Conservation (phyloP, 2,888 invertebrate species). For the Dascillus cervinus region DNA sequence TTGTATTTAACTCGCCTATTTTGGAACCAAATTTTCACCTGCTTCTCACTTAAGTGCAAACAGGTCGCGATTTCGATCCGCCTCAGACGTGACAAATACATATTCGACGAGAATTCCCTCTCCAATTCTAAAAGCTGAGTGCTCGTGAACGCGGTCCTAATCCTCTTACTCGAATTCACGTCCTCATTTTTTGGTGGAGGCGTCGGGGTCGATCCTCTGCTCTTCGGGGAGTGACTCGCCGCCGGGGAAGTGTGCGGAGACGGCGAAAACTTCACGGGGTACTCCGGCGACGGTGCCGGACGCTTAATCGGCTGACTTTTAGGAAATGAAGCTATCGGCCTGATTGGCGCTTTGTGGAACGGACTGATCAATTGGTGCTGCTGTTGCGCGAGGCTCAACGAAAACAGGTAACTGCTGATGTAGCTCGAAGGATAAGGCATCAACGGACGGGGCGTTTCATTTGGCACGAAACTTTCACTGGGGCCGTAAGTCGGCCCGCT, state of each 20-base stretch:
- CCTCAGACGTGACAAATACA: slow-evolving; percentile 82
- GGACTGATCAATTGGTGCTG: slow-evolving; percentile 47
- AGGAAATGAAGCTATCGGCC: slow-evolving; percentile 33
- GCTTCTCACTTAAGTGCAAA: slow-evolving; percentile 83
- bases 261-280: slow-evolving; percentile 3
- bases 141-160: slow-evolving; percentile 89
- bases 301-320: slow-evolving; percentile 26
- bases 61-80: slow-evolving; percentile 90
- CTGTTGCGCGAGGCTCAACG: slow-evolving; percentile 56
- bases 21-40: slow-evolving; percentile 94
- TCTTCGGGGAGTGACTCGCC: slow-evolving; percentile 22
- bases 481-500: slow-evolving; percentile 51
- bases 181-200: slow-evolving; percentile 45
- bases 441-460: slow-evolving; percentile 45
- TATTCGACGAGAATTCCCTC: slow-evolving; percentile 80
- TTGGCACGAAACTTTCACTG: slow-evolving; percentile 41
- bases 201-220: slow-evolving; percentile 51
- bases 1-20: slow-evolving; percentile 89
- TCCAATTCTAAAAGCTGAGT: slow-evolving; percentile 82
- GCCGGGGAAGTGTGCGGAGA: slow-evolving; percentile 19
- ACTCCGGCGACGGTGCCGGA: slow-evolving; percentile 11
- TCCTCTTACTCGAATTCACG: slow-evolving; percentile 72
- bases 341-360: slow-evolving; percentile 34
- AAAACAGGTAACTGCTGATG: slow-evolving; percentile 56
- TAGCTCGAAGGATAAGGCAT: slow-evolving; percentile 59